Percentiles rank a stretch among this genome's conserved stretches.
Evolutionary conservation across 2,797 vertebrate species (phyloP).

Genomic region (Argyrosomus regius): DNA sequence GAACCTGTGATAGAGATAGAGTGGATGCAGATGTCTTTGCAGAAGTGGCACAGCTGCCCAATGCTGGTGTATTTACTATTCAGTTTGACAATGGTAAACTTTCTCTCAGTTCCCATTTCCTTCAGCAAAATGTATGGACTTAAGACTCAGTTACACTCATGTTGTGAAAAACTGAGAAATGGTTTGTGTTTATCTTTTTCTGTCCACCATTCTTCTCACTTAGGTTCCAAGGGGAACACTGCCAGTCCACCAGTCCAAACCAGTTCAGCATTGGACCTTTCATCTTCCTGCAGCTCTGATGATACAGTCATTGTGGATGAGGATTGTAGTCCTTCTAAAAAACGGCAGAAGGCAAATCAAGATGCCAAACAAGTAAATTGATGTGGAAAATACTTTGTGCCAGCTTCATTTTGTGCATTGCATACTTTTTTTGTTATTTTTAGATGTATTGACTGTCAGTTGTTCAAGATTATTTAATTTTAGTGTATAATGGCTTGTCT

Average conservation of each 20-base stretch:
- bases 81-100: background rate
- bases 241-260: background rate
- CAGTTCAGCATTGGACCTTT: background rate
- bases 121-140: background rate
- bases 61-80: slow-evolving; percentile 19
- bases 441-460: background rate
- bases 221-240: background rate
- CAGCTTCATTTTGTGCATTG: background rate
- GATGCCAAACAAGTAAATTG: background rate
- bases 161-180: background rate
- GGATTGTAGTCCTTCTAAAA: slow-evolving; percentile 5
- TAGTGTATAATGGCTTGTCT: background rate
- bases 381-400: background rate
- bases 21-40: slow-evolving; percentile 26
- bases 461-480: background rate
- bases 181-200: background rate
- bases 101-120: background rate
- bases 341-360: background rate
- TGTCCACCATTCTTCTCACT: background rate
- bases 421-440: background rate
- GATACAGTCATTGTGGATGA: slow-evolving; percentile 9
- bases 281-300: background rate
- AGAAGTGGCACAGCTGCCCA: slow-evolving; percentile 15
- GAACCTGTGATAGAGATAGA: too few relatives aligned
- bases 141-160: background rate